Evolutionary conservation across 2,113 vertebrate genomes (phyloP).

Genomic region (Phodopus roborovskii): DNA sequence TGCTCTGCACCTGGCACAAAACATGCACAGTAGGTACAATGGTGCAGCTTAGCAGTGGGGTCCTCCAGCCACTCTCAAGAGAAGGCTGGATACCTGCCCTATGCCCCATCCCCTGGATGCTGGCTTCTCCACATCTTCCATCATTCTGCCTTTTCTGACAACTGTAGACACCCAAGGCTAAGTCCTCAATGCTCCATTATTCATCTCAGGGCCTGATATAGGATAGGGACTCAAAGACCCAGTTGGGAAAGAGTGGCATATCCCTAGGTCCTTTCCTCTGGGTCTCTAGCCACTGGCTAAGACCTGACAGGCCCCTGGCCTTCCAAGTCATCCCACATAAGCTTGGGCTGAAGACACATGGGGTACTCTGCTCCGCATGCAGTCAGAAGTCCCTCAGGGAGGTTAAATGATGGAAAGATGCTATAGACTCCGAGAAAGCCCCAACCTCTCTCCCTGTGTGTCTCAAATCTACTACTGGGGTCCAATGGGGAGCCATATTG

Average conservation of each 20-base stretch:
- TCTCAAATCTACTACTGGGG: neutral
- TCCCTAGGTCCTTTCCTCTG: neutral
- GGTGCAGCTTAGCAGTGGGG: neutral
- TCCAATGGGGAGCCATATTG: neutral
- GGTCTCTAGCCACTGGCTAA: neutral
- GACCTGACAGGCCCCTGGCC: neutral
- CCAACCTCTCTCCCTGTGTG: neutral
- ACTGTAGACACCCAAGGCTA: neutral
- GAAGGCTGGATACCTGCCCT: neutral
- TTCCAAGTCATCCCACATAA: neutral
- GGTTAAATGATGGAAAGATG: neutral
- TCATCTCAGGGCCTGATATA: neutral
- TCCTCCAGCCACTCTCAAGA: neutral
- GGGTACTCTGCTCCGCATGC: too few relatives aligned
- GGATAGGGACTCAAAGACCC: too few relatives aligned
- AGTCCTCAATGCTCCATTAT: neutral
- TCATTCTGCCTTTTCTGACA: neutral
- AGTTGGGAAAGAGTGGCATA: neutral
- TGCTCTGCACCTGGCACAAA: neutral
- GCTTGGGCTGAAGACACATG: neutral
- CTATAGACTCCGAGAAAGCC: neutral
- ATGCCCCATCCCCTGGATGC: neutral
- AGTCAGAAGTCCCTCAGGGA: neutral
- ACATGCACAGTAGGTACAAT: neutral
- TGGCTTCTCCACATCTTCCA: neutral